Evolutionary conservation across 2,888 invertebrate genomes (phyloP), one percentile per base, ranked within the genome.

Genomic region (Drosophila atripex): DNA sequence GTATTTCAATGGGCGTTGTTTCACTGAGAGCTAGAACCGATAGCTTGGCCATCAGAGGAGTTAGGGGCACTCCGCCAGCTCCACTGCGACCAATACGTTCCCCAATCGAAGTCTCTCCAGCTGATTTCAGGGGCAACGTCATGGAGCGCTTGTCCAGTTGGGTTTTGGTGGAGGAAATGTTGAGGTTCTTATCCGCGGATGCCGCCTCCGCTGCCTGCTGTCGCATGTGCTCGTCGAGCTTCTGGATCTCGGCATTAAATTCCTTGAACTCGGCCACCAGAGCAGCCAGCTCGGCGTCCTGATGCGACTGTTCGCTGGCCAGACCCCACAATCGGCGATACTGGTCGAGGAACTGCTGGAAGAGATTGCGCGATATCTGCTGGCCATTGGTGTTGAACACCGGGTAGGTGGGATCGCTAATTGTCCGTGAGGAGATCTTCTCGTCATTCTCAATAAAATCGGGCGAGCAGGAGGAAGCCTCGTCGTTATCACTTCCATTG

Each of bases 21-120:
- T 95, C 94, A 59, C 93, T 94, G 75, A 94, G 93, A 1, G 95
- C 95, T 63, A 96, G 89, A 51, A 96, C 93, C 75, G 95, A 96
- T 43, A 96, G 89, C 88, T 96, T 96, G 30, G 96, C 95, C 95
- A 97, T 96, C 0, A 96, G 89, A 0, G 97, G 97, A 0, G 96
- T 96, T 52, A 96, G 87, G 66, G 95, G 96, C 0, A 96, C 94
- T 0, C 95, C 95, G 9, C 93, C 93, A 32, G 49, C 53, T 45
- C 92, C 94, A 53, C 92, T 91, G 70, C 61, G 79, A 73, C 55
- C 79, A 71, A 54, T 47, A 1, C 84, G 86, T 32, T 56, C 80
- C 51, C 43, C 71, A 25, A 39, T 57, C 38, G 60, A 64, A 0
- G 72, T n/a, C 6, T 82, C 78, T 11, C 92, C 92, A 2, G 92